Base-by-base conservation (phyloP, 2,888 invertebrate genomes). In the Melanostoma scalare region DNA sequence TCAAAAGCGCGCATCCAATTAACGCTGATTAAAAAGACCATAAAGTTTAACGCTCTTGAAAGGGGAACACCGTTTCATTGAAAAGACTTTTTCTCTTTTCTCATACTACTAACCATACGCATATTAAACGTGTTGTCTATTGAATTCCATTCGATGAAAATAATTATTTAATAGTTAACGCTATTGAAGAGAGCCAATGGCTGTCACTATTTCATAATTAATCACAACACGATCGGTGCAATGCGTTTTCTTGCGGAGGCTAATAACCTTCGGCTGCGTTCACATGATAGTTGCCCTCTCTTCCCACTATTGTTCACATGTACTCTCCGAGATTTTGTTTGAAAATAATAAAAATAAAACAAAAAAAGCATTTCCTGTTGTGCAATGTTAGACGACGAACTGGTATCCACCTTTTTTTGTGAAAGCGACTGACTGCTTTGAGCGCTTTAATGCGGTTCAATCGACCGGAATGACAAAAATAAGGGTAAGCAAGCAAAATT, bases 321-420 rank as follows among this genome's bases (percentile, higher is more conserved):
- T 42, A 52, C 44, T 20, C 35, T n/a, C 42, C 10, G 31, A 20
- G 10, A 20, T 56, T 44, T 35, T 36, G 10, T 56, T 42, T 4
- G 4, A 31, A 20, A 67, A 30, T 40, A 6, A 52, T 10, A 73
- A n/a, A 30, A 36, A 31, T 52, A 42, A 56, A 60, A 48, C 44
- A 4, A 75, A 80, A 69, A 71, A 40, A 75, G 58, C 63, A 80
- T 75, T 80, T 80, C 80, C 80, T 80, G 80, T 80, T 65, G 76
- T 60, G 71, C 80, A 75, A 75, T 65, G 75, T 60, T 52, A 60
- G 50, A 60, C 38, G 61, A 63, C 46, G 46, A 61, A 61, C 35
- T 10, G 36, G 61, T 61, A 33, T 31, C 0, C 46, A 46, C 46
- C 44, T 53, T 40, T 46, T 30, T 67, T 50, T 50, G 42, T 72